A percentile compares a stretch with the other conserved stretches of the same genome.
Conservation (phyloP, 1,140 invertebrate species). For the Trigoniulus corallinus region DNA sequence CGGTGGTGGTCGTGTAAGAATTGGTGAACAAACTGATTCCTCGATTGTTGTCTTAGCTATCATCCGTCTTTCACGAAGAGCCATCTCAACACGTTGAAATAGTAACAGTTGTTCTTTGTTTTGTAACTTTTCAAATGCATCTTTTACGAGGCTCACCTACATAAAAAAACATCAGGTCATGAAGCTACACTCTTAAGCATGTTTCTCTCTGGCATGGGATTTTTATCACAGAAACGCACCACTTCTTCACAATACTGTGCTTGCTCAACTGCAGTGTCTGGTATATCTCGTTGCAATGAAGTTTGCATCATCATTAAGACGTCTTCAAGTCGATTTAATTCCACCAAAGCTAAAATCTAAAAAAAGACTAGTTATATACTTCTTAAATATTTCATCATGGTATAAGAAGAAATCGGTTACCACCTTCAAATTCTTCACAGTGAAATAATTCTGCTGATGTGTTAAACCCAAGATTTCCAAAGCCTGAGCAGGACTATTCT, state of each 20-base stretch:
- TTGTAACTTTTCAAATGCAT: conserved; percentile 19
- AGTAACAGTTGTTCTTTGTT: conserved; percentile 25
- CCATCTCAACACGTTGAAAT: conserved; percentile 26
- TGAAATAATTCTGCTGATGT: conserved; percentile 38
- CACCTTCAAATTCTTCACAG: conserved; percentile 47
- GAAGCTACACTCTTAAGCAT: no score
- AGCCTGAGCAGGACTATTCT: conserved; percentile 40
- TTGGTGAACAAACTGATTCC: background rate
- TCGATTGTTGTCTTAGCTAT: background rate
- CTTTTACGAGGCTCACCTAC: no score
- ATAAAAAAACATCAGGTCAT: no score
- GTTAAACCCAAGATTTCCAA: conserved; percentile 39
- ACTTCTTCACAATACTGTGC: no score
- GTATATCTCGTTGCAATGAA: conserved; percentile 39
- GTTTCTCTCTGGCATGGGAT: no score
- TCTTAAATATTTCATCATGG: conserved; percentile 4
- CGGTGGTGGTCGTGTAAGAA: background rate
- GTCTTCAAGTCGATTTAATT: conserved; percentile 43
- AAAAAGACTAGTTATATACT: conserved; percentile 10
- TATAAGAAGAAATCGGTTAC: conserved; percentile 7
- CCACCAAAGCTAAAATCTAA: conserved; percentile 36
- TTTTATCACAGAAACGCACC: no score
- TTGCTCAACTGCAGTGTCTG: no score
- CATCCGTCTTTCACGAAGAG: conserved; percentile 23
- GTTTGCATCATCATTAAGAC: conserved; percentile 38